Percentiles rank a stretch among this genome's conserved stretches.
phyloP scores from a whole-genome alignment of 2,888 invertebrate species.

The Epistrophella euchroma region DNA sequence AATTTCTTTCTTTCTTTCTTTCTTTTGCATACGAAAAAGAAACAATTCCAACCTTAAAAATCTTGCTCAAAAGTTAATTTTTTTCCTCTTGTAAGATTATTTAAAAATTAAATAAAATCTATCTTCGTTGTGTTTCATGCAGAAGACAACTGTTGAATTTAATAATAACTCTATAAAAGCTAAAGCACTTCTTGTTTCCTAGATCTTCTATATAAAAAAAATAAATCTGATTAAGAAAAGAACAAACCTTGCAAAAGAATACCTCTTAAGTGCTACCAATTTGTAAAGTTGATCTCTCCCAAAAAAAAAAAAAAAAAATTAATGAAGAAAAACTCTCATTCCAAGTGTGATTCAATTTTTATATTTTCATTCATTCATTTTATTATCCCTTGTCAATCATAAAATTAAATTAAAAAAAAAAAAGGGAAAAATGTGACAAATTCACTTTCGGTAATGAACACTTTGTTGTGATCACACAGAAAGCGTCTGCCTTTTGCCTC shows the following conservation, averaged over 20 bases:
- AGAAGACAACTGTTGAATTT: neutral
- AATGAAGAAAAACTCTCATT: neutral
- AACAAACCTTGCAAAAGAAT: neutral
- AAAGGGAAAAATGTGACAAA: conserved; percentile 44
- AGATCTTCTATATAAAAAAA: conserved; percentile 12
- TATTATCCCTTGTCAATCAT: conserved; percentile 54
- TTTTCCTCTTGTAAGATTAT: no score
- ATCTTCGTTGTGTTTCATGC: neutral
- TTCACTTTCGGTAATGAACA: conserved; percentile 63
- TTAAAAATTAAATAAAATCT: no score
- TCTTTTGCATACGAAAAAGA: no score
- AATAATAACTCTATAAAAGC: neutral
- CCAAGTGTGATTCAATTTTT: neutral
- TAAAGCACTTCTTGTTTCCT: neutral
- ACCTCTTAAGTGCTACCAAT: conserved; percentile 24
- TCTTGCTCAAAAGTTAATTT: no score
- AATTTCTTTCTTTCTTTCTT: no score
- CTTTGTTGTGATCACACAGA: conserved; percentile 12
- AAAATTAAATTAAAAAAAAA: conserved; percentile 44
- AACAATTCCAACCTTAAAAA: no score
- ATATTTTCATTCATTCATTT: conserved; percentile 38
- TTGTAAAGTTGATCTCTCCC: neutral
- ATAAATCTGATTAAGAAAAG: conserved; percentile 25
- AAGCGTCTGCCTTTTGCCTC: conserved; percentile 16
- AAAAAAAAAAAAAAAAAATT: conserved; percentile 10